Evolutionary conservation across 2,797 vertebrate genomes (phyloP).

Genomic region (Chiloscyllium punctatum): DNA sequence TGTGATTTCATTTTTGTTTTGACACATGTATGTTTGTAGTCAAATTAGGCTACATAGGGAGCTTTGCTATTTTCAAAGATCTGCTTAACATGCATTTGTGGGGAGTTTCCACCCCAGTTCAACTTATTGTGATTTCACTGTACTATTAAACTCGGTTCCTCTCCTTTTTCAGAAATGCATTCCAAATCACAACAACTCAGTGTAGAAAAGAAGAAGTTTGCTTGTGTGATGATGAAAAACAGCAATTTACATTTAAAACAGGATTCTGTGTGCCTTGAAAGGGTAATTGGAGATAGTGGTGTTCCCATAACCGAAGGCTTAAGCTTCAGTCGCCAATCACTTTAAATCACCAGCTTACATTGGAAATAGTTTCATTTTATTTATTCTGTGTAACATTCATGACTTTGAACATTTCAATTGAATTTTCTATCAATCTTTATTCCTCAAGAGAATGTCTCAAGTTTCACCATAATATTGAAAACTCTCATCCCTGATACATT

Average conservation of each 20-base stretch:
- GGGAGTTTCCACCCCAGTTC: too few species aligned
- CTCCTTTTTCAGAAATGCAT: background rate
- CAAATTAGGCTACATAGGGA: too few species aligned
- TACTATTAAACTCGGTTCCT: background rate
- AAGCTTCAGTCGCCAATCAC: background rate
- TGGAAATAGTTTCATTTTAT: background rate
- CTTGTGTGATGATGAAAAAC: background rate
- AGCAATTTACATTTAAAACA: too few species aligned
- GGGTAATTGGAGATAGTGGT: too few species aligned
- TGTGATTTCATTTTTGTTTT: too few species aligned
- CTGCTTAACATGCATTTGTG: too few species aligned
- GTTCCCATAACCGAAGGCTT: too few species aligned
- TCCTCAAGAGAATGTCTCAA: background rate
- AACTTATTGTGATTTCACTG: too few species aligned
- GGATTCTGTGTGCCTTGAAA: too few species aligned
- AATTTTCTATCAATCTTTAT: background rate
- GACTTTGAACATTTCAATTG: background rate
- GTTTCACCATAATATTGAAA: background rate
- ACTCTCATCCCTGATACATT: background rate
- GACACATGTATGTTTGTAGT: too few species aligned
- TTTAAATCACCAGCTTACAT: background rate
- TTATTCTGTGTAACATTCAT: background rate
- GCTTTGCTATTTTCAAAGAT: too few species aligned
- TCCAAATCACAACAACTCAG: background rate
- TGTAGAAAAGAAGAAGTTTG: background rate